Evolutionary conservation across 2,888 invertebrate species (phyloP).

Genomic region (Napeogenes sylphis): DNA sequence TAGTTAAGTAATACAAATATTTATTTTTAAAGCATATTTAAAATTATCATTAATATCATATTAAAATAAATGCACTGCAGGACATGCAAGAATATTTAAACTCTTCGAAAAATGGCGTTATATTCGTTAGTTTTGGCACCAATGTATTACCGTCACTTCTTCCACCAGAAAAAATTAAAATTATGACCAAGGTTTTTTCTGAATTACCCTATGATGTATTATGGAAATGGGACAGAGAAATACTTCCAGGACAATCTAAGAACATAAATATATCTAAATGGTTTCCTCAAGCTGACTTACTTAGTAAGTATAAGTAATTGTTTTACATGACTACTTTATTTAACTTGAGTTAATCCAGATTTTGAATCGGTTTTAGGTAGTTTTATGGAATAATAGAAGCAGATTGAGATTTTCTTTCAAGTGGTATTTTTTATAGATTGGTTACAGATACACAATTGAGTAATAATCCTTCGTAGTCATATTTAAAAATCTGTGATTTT

Average conservation of each 20-base stretch:
- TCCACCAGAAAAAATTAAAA: slow-evolving; percentile 39
- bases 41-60: not conserved
- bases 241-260: slow-evolving; percentile 39
- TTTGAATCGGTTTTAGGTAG: too few species aligned
- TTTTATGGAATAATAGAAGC: too few species aligned
- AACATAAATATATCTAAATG: slow-evolving; percentile 53
- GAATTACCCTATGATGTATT: slow-evolving; percentile 48
- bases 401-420: too few species aligned
- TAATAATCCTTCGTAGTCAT: not conserved
- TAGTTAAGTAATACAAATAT: not conserved
- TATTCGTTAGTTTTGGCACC: slow-evolving; percentile 55
- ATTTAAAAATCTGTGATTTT: too few species aligned
- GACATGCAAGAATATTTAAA: slow-evolving; percentile 47
- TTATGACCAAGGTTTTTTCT: slow-evolving; percentile 44
- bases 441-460: too few species aligned
- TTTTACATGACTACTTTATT: not conserved
- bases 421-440: too few species aligned
- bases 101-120: slow-evolving; percentile 45
- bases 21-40: too few species aligned
- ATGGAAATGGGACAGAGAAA: slow-evolving; percentile 53
- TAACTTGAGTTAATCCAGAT: not conserved
- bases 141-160: slow-evolving; percentile 45
- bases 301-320: slow-evolving; percentile 17
- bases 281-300: slow-evolving; percentile 50
- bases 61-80: slow-evolving; percentile 33